These are phyloP conservation scores for Vidua macroura DNA, from an alignment of 2,113 vertebrate species.

Conservation along the genomic window DNA sequence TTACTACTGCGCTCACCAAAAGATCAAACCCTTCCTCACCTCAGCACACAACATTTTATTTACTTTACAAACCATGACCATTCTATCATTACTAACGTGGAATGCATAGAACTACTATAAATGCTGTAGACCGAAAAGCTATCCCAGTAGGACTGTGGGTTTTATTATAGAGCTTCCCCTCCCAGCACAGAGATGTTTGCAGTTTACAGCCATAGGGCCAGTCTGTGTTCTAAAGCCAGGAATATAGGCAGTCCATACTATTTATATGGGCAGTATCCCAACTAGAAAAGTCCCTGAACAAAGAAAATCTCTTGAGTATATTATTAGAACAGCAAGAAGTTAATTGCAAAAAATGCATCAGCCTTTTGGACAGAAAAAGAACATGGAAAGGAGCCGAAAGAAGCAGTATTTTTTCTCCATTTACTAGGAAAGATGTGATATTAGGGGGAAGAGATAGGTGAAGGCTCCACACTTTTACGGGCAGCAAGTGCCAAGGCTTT, in stretches of 20 bases:
- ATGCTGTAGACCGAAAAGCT: background rate
- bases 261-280: background rate
- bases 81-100: background rate
- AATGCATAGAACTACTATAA: background rate
- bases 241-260: fast-evolving
- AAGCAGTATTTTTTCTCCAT: background rate
- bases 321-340: background rate
- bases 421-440: background rate
- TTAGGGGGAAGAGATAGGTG: background rate
- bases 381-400: background rate
- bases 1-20: background rate
- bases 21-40: background rate
- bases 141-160: background rate
- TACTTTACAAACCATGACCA: background rate
- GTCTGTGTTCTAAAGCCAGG: background rate
- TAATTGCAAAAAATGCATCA: background rate
- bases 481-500: background rate
- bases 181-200: background rate
- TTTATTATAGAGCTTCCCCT: background rate
- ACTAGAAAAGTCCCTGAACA: background rate
- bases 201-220: background rate
- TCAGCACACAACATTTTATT: background rate
- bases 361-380: background rate
- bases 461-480: background rate
- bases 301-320: background rate